phyloP scores from a whole-genome alignment of 2,888 invertebrate species.

The Sphaeridia pumilis region DNA sequence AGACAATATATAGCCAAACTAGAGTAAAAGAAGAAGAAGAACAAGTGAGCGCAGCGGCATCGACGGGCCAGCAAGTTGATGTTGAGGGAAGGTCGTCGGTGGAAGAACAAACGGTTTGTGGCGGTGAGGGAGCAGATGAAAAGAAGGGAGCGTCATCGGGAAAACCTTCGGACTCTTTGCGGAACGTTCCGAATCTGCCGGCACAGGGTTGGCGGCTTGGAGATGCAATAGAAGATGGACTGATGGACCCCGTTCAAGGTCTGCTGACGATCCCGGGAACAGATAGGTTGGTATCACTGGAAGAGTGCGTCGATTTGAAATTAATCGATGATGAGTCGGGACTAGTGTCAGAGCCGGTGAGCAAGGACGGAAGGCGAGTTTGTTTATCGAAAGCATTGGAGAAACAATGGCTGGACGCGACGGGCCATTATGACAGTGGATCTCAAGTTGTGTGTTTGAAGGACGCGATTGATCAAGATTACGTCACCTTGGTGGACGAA shows the following conservation, averaged over 20 bases:
- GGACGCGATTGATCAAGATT: conserved; percentile 24
- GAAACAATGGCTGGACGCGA: conserved; percentile 61
- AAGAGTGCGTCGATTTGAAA: conserved; percentile 73
- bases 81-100: too few species aligned
- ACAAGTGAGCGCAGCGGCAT: too few species aligned
- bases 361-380: conserved; percentile 49
- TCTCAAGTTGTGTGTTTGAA: conserved; percentile 35
- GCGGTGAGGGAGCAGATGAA: background rate
- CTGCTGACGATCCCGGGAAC: conserved; percentile 76
- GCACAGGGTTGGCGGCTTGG: conserved; percentile 68
- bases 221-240: conserved; percentile 67
- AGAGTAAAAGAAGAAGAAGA: too few species aligned
- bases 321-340: conserved; percentile 77
- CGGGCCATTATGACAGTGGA: conserved; percentile 54
- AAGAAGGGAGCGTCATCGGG: background rate
- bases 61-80: too few species aligned
- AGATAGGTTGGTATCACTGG: conserved; percentile 68
- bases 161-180: background rate
- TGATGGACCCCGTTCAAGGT: conserved; percentile 73
- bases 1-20: too few species aligned
- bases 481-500: conserved; percentile 44
- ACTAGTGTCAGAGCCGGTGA: conserved; percentile 63
- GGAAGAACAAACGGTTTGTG: too few species aligned
- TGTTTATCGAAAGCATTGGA: conserved; percentile 61
- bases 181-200: conserved; percentile 57